Base-by-base conservation (phyloP, 2,113 vertebrate genomes). In the Glaucomys volans region DNA sequence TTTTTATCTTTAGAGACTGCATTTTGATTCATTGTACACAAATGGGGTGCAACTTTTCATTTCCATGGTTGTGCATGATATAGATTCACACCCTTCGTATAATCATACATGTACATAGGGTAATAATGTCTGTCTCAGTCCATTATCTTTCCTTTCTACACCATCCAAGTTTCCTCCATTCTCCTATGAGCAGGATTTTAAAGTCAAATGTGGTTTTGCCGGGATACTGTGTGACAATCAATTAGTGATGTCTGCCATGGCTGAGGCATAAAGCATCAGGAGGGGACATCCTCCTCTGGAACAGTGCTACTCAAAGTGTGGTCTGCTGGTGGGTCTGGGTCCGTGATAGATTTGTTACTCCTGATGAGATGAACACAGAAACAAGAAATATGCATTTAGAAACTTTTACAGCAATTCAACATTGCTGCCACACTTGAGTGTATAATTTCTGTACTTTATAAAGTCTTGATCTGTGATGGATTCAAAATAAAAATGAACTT, bases 401-500 rank as follows among this genome's bases (percentile, higher is more conserved):
- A 87, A 87, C 64, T 54, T 81, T 50, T 26, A 28, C 10, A 52
- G 47, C 14, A 52, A 69, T 88, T 74, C 64, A 32, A 62, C 40
- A 44, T 92, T 35, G 59, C 74, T 71, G 71, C 40, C 8, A 74
- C 20, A 35, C 37, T 66, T 20, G 79, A 67, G 37, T 26, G 24
- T 77, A 17, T 79, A 64, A 77, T 93, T 95, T 86, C 52, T 93
- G 4, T 50, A 20, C 79, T 94, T 83, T 80, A 5, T 59, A 35
- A 72, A 72, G 26, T 37, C 82, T 87, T 20, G 35, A 90, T 83
- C 52, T 52, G 24, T 74, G 64, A 67, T 87, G 30, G 80, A 44
- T 62, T 52, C 54, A 90, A 96, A 72, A 81, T 42, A 50, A 90
- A 87, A 92, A 50, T 35, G 72, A 87, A 92, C 50, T 59, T 44